Evolutionary conservation across 2,113 vertebrate species (phyloP), one percentile per base, ranked within the genome.

Genomic region (Leucopsar rothschildi): DNA sequence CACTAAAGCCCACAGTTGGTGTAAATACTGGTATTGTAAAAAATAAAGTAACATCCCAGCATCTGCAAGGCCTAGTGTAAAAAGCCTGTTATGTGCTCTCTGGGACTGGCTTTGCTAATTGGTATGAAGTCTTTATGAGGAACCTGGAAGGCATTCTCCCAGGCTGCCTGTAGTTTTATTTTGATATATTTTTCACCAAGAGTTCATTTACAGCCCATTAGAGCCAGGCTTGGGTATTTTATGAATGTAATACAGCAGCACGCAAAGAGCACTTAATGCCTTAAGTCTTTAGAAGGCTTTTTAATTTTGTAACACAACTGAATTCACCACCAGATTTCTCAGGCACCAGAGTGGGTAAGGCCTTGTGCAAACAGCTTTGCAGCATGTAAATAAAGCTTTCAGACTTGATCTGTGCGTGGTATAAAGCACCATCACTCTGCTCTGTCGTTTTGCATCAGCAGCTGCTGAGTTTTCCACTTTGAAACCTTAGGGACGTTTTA

Each of bases 311-410:
- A 83, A 77, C 2, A 2, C 68, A 52, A 37, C 24, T 56, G 25
- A 66, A 69, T 77, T 93, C 64, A 83, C 47, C 2, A 8, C 27
- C 64, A 52, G 40, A 61, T 77, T 88, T 86, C 64, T 84, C 44
- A 14, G 19, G 39, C 60, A 49, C n/a, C 40, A 25, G 25, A 81
- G 3, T 28, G 71, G 52, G 55, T 55, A 75, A 91, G 72, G 63
- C 68, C 76, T 66, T 79, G 35, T 64, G 71, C 76, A 90, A 77
- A 90, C 60, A 91, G 52, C 29, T 84, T 59, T 81, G 40, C 49
- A 70, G 80, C 22, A 56, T 29, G 79, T 75, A 90, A 95, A 92
- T 73, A 84, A 95, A 94, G 80, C 39, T 59, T 84, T 86, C 72
- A 63, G 72, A 45, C 76, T 47, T 35, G 37, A 42, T 75, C 82